Percentiles rank a stretch among this genome's conserved stretches.
phyloP scores from a whole-genome alignment of 1,140 invertebrate genomes.

The Diuraphis noxia region DNA sequence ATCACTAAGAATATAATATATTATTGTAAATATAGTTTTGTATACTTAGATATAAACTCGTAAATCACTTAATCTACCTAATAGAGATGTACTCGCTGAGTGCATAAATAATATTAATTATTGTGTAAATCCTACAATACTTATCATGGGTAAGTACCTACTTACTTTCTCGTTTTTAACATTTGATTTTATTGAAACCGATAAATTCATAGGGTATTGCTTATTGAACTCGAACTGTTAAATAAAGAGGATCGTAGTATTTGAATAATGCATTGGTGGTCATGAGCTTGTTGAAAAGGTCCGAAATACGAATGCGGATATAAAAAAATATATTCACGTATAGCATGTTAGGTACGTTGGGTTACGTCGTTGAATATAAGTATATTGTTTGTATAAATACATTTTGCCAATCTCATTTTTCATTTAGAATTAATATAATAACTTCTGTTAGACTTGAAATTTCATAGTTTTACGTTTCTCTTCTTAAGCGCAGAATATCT shows the following conservation, averaged over 20 bases:
- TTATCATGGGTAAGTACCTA: background rate
- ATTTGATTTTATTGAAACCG: background rate
- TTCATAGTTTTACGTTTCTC: no score
- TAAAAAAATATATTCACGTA: background rate
- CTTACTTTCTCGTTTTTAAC: background rate
- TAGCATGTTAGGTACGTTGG: background rate
- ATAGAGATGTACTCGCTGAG: background rate
- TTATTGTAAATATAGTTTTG: no score
- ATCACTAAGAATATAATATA: no score
- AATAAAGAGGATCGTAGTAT: background rate
- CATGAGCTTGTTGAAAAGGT: background rate
- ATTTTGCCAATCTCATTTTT: background rate
- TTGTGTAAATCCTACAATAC: background rate
- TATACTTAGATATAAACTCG: no score
- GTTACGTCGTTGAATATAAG: background rate
- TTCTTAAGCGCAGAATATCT: no score
- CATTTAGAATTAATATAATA: background rate
- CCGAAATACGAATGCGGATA: background rate
- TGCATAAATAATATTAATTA: background rate
- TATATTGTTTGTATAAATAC: background rate
- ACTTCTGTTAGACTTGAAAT: no score
- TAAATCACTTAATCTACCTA: no score
- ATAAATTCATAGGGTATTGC: background rate
- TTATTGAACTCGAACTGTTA: background rate
- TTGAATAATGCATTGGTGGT: constrained; percentile 4